Conservation (phyloP, 2,797 vertebrate genomes). For the Tragelaphus oryx region DNA sequence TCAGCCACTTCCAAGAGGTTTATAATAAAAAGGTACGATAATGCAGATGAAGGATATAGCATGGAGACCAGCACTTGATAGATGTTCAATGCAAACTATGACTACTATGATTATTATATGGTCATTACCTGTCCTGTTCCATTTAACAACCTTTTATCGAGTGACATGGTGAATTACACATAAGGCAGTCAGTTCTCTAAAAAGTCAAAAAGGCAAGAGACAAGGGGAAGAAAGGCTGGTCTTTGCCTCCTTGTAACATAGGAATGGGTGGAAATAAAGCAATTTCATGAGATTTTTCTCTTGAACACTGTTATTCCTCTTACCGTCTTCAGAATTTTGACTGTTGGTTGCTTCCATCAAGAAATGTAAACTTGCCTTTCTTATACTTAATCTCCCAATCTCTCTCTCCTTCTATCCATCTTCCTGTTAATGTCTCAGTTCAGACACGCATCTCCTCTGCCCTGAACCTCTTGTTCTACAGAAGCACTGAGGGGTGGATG, state of each 20-base stretch:
- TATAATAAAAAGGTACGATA: not conserved
- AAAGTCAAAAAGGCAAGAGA: not conserved
- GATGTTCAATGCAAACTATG: rapidly evolving
- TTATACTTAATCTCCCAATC: rapidly evolving
- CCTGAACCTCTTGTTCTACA: not conserved
- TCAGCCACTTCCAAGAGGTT: not conserved
- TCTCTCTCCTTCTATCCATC: no score
- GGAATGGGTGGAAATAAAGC: no score
- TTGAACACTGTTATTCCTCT: not conserved
- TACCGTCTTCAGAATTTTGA: not conserved
- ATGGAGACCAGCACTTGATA: rapidly evolving
- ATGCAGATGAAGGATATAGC: not conserved
- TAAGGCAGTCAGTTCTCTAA: not conserved
- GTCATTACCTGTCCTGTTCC: not conserved
- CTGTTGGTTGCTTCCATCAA: not conserved
- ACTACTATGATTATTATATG: rapidly evolving
- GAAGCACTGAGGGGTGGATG: not conserved
- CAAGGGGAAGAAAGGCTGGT: not conserved
- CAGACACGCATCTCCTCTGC: not conserved
- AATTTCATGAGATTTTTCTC: rapidly evolving
- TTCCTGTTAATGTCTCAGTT: not conserved
- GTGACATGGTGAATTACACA: not conserved
- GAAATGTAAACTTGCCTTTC: not conserved
- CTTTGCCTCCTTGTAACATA: not conserved
- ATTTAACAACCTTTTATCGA: no score